Base-by-base conservation (phyloP, 2,888 invertebrate species). In the Aphrophora alni region DNA sequence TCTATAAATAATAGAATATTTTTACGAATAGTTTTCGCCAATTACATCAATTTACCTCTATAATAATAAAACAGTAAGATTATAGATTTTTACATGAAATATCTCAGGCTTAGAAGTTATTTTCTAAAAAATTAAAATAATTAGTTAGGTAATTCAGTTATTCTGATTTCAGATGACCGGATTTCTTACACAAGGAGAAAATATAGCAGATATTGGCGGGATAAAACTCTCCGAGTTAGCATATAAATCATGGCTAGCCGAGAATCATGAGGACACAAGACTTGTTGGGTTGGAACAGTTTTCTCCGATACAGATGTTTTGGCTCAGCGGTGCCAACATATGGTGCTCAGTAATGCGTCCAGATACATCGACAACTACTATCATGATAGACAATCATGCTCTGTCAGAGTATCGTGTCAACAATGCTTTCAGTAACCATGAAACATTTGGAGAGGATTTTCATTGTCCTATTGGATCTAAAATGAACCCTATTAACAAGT, bases 131-230 rank as follows among this genome's bases (percentile, higher is more conserved):
- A n/a, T n/a, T n/a, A n/a, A n/a, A n/a, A n/a, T n/a, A n/a, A n/a
- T n/a, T n/a, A n/a, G n/a, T n/a, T n/a, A n/a, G n/a, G n/a, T n/a
- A n/a, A n/a, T n/a, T n/a, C n/a, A n/a, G n/a, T 33, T 33, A 10
- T 33, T 33, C 8, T 33, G 33, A 33, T 68, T 68, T 33, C 33
- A 33, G 33, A 5, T 33, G 33, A 33, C 3, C 8, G 33, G 33
- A 33, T 5, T 33, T 8, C 3, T 5, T 33, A 8, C 8, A 33
- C 95, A 96, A 89, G 96, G 96, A n/a, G 97, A 97, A 88, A 97
- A 97, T 87, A 97, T 97, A 81, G 97, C 97, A 0, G 97, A 97
- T 87, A 97, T 97, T 87, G 97, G 97, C 3, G 97, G 97, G 0
- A 92, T 97, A 83, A 97, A 97, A 87, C 95, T 95, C 87, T 95